Evolutionary conservation across 35 echinoderm and acorn worm species (phyloP).

Genomic region (Heliocidaris tuberculata): DNA sequence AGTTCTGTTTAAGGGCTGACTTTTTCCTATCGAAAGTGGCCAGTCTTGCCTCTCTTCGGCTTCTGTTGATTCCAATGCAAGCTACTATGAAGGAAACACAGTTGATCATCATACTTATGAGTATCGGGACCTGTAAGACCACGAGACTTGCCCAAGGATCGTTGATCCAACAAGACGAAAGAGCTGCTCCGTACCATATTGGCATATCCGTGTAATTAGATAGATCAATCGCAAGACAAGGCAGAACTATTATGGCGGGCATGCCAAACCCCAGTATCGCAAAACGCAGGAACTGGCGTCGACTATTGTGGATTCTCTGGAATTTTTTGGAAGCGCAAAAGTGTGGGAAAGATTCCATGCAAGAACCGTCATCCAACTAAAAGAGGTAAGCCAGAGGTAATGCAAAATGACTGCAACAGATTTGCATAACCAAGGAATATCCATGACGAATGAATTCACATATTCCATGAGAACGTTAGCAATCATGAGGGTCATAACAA

Average conservation of each 20-base stretch:
- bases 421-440: background rate
- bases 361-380: conserved; percentile 53
- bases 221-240: conserved; percentile 46
- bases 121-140: conserved; percentile 24
- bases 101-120: conserved; percentile 45
- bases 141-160: background rate
- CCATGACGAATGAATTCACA: background rate
- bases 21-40: background rate
- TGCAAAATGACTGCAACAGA: conserved; percentile 42
- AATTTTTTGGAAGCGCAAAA: background rate
- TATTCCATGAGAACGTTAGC: background rate
- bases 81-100: conserved; percentile 11
- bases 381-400: conserved; percentile 44
- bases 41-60: conserved; percentile 39
- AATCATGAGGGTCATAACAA: background rate
- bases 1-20: background rate
- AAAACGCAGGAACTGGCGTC: background rate
- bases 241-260: conserved; percentile 26
- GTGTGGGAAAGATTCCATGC: conserved; percentile 44
- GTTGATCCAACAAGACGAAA: conserved; percentile 43
- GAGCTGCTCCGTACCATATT: conserved; percentile 43
- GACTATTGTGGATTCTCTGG: background rate
- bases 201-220: conserved; percentile 31
- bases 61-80: background rate
- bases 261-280: conserved; percentile 38